Percentiles rank a stretch among this genome's conserved stretches.
phyloP scores from a whole-genome alignment of 2,113 vertebrate genomes.

The Cephalopterus ornatus region DNA sequence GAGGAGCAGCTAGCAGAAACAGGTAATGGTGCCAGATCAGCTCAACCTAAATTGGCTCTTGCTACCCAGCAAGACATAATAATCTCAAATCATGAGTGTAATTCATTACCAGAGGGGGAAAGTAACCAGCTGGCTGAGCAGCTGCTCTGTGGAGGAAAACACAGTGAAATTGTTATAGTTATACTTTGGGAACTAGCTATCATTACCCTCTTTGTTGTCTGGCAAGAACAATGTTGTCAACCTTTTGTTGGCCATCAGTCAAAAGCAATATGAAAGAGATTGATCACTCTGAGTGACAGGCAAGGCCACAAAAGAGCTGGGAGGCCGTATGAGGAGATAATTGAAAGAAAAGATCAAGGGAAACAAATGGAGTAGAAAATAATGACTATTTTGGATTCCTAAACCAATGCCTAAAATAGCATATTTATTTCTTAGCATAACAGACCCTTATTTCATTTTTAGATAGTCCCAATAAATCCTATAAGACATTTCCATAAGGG shows the following conservation, averaged over 20 bases:
- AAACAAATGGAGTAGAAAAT: constrained; percentile 16
- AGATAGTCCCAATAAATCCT: background rate
- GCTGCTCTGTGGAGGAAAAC: background rate
- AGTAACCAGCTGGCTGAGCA: constrained; percentile 15
- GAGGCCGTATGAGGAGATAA: background rate
- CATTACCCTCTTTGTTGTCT: background rate
- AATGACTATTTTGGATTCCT: background rate
- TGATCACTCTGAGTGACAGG: background rate
- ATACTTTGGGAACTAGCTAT: background rate
- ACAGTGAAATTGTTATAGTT: background rate
- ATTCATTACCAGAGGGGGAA: background rate
- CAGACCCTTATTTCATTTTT: background rate
- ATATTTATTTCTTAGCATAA: constrained; percentile 32
- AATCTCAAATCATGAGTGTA: background rate
- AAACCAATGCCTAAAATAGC: background rate
- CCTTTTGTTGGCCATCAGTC: constrained; percentile 22
- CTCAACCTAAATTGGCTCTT: background rate
- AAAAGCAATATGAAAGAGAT: background rate
- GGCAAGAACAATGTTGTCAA: no score
- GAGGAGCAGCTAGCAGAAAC: background rate
- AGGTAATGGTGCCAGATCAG: background rate
- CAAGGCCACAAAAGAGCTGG: background rate
- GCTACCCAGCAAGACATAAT: background rate
- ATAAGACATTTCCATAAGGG: background rate
- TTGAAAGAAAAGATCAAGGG: constrained; percentile 7